Percentiles rank a stretch among this genome's conserved stretches.
phyloP scores from a whole-genome alignment of 2,888 invertebrate species.

The Phyllotreta cruciferae region DNA sequence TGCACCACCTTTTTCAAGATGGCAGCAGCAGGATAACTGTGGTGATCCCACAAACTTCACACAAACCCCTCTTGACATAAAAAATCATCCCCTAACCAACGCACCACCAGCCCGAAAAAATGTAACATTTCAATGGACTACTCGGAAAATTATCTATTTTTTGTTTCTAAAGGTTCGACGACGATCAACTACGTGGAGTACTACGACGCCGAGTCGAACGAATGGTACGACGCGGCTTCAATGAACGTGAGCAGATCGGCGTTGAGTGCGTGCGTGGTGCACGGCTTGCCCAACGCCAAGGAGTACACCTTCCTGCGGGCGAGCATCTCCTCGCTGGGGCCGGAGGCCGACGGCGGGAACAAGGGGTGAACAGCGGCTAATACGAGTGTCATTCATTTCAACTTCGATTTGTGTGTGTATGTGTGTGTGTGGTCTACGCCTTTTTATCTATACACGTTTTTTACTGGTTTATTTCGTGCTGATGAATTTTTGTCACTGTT shows the following conservation, averaged over 20 bases:
- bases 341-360: constrained; percentile 46
- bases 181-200: constrained; percentile 80
- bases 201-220: constrained; percentile 68
- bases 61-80: too few species aligned
- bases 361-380: constrained; percentile 32
- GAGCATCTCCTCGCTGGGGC: constrained; percentile 48
- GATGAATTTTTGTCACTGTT: constrained; percentile 34
- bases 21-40: too few species aligned
- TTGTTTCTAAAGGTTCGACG: constrained; percentile 65
- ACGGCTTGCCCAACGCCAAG: constrained; percentile 72
- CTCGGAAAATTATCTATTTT: constrained; percentile 10
- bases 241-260: constrained; percentile 86
- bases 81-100: too few species aligned
- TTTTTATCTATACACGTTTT: constrained; percentile 51
- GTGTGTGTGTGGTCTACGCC: constrained; percentile 47
- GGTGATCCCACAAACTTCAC: too few species aligned
- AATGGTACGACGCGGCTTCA: constrained; percentile 74
- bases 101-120: too few species aligned
- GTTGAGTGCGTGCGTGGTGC: constrained; percentile 78
- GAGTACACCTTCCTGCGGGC: constrained; percentile 67
- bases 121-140: too few species aligned
- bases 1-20: too few species aligned
- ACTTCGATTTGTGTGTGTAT: not conserved
- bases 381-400: constrained; percentile 15
- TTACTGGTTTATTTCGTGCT: constrained; percentile 29